These are phyloP conservation scores for Apostichopus japonicus DNA, from an alignment of 35 echinoderm and acorn worm genomes.

Conservation along the genomic window DNA sequence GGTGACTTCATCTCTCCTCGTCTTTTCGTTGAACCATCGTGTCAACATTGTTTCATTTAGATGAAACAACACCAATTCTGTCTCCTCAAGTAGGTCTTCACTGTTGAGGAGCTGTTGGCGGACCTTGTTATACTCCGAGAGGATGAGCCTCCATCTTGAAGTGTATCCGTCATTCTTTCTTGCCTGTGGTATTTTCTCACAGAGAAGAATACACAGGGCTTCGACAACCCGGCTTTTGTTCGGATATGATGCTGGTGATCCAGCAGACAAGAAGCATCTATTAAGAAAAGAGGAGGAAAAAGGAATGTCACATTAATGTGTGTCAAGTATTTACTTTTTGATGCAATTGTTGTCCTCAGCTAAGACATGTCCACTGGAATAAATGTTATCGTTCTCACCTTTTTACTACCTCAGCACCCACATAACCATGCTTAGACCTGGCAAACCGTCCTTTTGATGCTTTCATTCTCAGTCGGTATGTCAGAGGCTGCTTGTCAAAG, in stretches of 20 bases:
- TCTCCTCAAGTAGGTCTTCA: neutral
- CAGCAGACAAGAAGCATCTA: constrained; percentile 37
- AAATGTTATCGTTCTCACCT: neutral
- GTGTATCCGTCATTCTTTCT: neutral
- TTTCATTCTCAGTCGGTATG: neutral
- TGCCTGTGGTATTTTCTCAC: neutral
- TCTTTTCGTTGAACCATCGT: constrained; percentile 1
- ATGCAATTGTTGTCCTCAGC: too few species aligned
- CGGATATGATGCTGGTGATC: neutral
- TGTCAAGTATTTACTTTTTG: neutral
- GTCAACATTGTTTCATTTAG: neutral
- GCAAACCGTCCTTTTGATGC: neutral
- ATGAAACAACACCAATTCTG: neutral
- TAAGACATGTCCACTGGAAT: too few species aligned
- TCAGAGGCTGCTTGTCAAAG: constrained; percentile 18
- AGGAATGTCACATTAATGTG: neutral
- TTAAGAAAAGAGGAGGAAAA: neutral
- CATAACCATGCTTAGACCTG: neutral
- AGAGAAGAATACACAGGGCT: neutral
- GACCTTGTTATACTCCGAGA: constrained; percentile 4
- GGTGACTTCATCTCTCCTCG: neutral
- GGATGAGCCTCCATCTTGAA: neutral
- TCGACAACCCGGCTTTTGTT: neutral
- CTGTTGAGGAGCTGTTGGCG: neutral
- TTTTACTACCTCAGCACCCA: neutral